phyloP scores from a whole-genome alignment of 2,888 invertebrate genomes.

The Serripes groenlandicus region DNA sequence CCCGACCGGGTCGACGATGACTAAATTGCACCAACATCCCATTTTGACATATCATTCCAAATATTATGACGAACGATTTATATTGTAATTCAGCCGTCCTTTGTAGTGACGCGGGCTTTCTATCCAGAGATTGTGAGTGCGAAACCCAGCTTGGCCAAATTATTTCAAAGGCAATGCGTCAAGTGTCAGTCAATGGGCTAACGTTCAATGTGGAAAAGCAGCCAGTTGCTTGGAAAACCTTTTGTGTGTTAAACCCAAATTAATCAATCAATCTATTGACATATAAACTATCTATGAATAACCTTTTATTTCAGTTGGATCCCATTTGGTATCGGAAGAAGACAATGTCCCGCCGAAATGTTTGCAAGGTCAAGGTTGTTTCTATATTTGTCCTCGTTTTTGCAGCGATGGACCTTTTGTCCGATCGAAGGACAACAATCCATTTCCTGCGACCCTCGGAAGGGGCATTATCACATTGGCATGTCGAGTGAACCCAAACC shows the following conservation, averaged over 20 bases:
- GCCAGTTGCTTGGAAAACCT: not conserved
- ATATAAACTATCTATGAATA: too few relatives aligned
- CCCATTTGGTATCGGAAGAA: not conserved
- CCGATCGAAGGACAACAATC: not conserved
- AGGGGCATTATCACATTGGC: not conserved
- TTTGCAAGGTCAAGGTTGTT: slow-evolving; percentile 11
- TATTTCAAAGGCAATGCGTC: not conserved
- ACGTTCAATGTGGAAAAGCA: not conserved
- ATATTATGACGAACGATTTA: too few relatives aligned
- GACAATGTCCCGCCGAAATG: slow-evolving; percentile 18
- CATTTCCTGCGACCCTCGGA: slow-evolving; percentile 2
- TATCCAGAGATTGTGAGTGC: too few relatives aligned
- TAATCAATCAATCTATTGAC: not conserved
- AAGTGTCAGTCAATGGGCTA: not conserved
- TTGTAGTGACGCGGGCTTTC: too few relatives aligned
- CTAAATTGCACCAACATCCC: too few relatives aligned
- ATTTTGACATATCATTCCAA: too few relatives aligned
- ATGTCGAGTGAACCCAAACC: slow-evolving; percentile 21
- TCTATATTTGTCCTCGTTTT: slow-evolving; percentile 1
- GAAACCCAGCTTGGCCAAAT: not conserved
- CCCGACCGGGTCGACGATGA: too few relatives aligned
- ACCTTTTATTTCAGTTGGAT: not conserved
- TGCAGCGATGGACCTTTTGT: slow-evolving; percentile 1
- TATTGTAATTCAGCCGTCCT: too few relatives aligned
- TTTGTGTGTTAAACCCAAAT: not conserved